phyloP scores from a whole-genome alignment of 2,888 invertebrate genomes.

The Cephus pygmeus region DNA sequence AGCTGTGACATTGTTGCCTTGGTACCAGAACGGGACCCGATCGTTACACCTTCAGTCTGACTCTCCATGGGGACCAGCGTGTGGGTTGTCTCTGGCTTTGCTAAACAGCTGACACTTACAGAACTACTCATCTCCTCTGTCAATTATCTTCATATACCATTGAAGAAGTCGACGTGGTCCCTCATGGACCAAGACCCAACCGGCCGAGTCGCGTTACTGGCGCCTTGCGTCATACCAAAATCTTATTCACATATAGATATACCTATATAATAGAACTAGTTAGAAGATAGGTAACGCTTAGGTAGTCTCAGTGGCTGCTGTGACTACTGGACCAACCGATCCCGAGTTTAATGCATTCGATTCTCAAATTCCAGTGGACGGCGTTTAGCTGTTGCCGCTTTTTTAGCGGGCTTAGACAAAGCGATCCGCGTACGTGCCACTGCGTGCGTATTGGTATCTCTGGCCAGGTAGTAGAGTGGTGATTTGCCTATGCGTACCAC shows the following conservation, averaged over 20 bases:
- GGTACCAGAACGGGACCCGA: background rate
- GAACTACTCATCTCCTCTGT: background rate
- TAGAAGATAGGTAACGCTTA: background rate
- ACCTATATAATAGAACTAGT: background rate
- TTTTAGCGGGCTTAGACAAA: conserved; percentile 56
- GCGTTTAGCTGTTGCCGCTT: conserved; percentile 49
- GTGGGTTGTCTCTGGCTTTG: background rate
- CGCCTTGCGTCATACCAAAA: too few relatives aligned
- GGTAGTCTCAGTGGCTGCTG: background rate
- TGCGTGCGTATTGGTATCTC: conserved; percentile 20
- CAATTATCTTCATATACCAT: background rate
- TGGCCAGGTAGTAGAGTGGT: conserved; percentile 37
- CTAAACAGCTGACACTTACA: background rate
- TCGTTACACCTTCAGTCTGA: background rate
- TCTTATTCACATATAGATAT: background rate
- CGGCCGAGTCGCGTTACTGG: background rate
- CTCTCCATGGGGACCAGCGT: background rate
- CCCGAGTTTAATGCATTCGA: conserved; percentile 45
- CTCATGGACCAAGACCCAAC: background rate
- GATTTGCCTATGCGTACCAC: conserved; percentile 63
- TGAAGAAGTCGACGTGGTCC: background rate
- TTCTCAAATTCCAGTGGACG: conserved; percentile 54
- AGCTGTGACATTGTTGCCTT: conserved; percentile 6
- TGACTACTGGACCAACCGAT: background rate
- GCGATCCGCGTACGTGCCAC: conserved; percentile 25